Conservation (phyloP, 2,888 invertebrate species). For the Stenodema calcarata region DNA sequence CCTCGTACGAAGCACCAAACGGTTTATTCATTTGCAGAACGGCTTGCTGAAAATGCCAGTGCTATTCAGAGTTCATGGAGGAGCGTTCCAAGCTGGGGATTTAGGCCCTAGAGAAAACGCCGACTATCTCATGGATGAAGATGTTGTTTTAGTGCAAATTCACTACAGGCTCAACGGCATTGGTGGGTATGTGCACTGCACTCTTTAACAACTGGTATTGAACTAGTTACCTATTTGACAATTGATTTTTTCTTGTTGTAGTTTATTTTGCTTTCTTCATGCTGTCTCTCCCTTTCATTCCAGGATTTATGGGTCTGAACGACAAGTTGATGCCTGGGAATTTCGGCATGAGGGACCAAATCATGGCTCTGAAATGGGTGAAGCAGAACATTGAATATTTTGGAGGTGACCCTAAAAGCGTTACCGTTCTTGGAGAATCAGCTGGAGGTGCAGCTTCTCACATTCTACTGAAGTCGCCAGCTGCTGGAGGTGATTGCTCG, state of each 20-base stretch:
- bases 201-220: neutral
- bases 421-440: conserved; percentile 12
- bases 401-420: conserved; percentile 8
- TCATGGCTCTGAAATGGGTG: conserved; percentile 28
- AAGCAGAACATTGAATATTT: neutral
- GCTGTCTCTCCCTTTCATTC: too few species aligned
- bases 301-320: neutral
- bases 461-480: conserved; percentile 13
- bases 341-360: conserved; percentile 31
- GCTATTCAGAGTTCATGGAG: conserved; percentile 43
- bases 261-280: too few species aligned
- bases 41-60: conserved; percentile 28
- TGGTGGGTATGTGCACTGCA: neutral
- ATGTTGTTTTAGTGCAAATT: conserved; percentile 36
- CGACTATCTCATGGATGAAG: conserved; percentile 47
- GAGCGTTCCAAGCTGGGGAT: conserved; percentile 26
- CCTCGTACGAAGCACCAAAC: too few species aligned
- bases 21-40: neutral
- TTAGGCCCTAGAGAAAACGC: conserved; percentile 12
- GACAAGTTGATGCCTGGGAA: conserved; percentile 11
- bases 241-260: too few species aligned
- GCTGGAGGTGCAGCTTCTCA: conserved; percentile 15
- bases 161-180: conserved; percentile 28
- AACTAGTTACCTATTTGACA: too few species aligned
- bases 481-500: neutral